Percentiles rank a stretch among this genome's conserved stretches.
phyloP scores from a whole-genome alignment of 2,113 vertebrate genomes.

The Rhombomys opimus region DNA sequence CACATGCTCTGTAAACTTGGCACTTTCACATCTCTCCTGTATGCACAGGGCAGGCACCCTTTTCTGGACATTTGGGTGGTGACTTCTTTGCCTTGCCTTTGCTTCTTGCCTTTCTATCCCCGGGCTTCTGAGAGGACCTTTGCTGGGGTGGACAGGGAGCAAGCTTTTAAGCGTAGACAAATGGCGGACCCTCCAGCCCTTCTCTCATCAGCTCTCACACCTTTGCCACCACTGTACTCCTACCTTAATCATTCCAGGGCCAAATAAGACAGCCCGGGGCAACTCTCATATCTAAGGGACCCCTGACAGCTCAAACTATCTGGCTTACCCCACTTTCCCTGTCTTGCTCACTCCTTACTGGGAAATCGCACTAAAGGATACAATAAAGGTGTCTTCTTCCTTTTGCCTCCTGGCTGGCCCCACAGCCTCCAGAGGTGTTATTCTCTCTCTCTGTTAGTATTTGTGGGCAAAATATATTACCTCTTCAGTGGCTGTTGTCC shows the following conservation, averaged over 20 bases:
- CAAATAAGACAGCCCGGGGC: background rate
- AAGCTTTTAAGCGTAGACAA: background rate
- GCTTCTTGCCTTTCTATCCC: background rate
- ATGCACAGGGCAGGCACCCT: accelerated
- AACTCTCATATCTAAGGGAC: background rate
- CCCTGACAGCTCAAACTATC: background rate
- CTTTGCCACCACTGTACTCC: accelerated
- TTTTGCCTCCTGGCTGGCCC: background rate
- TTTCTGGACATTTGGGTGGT: background rate
- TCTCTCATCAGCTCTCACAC: background rate
- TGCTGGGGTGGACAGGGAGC: background rate
- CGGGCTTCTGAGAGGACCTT: background rate
- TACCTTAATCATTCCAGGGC: too few relatives aligned
- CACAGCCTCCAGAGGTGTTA: accelerated
- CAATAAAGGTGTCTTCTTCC: background rate
- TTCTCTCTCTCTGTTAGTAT: accelerated
- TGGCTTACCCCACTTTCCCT: background rate
- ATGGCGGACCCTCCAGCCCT: background rate
- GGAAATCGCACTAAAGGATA: background rate
- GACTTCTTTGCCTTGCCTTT: background rate
- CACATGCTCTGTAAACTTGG: background rate
- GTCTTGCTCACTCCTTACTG: background rate
- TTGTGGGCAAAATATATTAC: background rate
- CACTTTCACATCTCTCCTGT: accelerated
- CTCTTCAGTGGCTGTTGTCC: background rate